Percentiles rank a stretch among this genome's conserved stretches.
phyloP scores from a whole-genome alignment of 2,888 invertebrate species.

The Cyaniris semiargus region DNA sequence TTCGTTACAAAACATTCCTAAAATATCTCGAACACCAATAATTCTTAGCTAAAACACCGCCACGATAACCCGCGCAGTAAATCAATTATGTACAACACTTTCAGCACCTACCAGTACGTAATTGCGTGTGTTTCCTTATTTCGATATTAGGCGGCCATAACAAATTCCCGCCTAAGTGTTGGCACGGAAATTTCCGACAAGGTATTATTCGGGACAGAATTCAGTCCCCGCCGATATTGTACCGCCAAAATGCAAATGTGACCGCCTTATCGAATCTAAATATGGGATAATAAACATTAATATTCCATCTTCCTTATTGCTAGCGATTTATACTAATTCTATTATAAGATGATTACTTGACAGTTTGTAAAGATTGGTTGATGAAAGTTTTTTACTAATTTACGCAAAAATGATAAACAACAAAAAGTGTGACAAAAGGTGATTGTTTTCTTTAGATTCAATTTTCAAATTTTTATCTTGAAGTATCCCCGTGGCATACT shows the following conservation, averaged over 20 bases:
- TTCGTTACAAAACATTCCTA: not conserved
- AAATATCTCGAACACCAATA: slow-evolving; percentile 1
- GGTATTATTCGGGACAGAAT: not conserved
- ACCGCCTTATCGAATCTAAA: slow-evolving; percentile 10
- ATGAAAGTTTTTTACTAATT: too few relatives aligned
- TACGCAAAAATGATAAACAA: not conserved
- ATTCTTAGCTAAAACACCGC: not conserved
- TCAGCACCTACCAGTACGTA: not conserved
- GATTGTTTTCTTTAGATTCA: too few relatives aligned
- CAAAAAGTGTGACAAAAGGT: not conserved
- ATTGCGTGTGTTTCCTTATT: slow-evolving; percentile 12
- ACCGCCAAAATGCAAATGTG: slow-evolving; percentile 18
- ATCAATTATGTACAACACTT: slow-evolving; percentile 5
- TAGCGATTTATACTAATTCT: not conserved
- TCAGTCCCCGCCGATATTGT: not conserved
- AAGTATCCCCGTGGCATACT: not conserved
- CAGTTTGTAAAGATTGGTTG: not conserved
- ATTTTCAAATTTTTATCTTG: not conserved
- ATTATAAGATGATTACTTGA: not conserved
- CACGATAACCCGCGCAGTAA: not conserved
- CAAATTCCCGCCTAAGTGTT: slow-evolving; percentile 14
- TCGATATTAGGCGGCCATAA: not conserved
- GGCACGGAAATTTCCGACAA: slow-evolving; percentile 18
- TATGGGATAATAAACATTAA: slow-evolving; percentile 22
- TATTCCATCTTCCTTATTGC: not conserved